Base-by-base conservation (phyloP, 2,888 invertebrate genomes). In the Netelia virgata region DNA sequence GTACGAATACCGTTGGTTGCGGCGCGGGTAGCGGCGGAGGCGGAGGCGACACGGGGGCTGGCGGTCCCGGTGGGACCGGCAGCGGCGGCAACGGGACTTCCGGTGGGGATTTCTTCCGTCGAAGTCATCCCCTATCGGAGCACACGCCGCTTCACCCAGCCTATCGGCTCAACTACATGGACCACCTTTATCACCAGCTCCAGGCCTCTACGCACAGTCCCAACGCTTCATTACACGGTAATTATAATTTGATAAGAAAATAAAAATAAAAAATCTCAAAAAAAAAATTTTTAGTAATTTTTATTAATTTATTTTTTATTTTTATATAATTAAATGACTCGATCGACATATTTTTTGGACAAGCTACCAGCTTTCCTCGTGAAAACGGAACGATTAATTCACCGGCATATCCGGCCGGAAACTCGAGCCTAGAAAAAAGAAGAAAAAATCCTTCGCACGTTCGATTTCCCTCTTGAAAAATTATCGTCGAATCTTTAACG, bases 151-250 rank as follows among this genome's bases (percentile, higher is more conserved):
- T 86, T 94, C 96, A 96, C 94, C 96, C 96, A 89, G 96, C 96
- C 86, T 96, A 96, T 93, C 95, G 96, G 93, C 95, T 96, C 87
- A 96, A 96, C 92, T 97, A 96, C 94, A 96, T 97, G 96, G 97
- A 97, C 94, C 96, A 96, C 94, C 95, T 97, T 88, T 97, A 97
- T 93, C 95, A 96, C 83, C 94, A 96, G 88, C 96, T 96, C 90
- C 96, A 97, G 93, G 95, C 95, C 93, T 94, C 95, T 88, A 93
- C 94, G 89, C 93, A 93, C 91, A 95, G 95, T 92, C 95, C 96
- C 86, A 94, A 95, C 86, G 95, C 96, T 90, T 96, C 96, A 86
- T 94, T 96, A 91, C 96, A 96, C 93, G 96, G 97, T 97, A 94
- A 94, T 94, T 91, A 36, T 47, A 47, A 3, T 47, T 47, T 47